Evolutionary conservation across 2,888 invertebrate genomes (phyloP).

Genomic region (Nowickia ferox): DNA sequence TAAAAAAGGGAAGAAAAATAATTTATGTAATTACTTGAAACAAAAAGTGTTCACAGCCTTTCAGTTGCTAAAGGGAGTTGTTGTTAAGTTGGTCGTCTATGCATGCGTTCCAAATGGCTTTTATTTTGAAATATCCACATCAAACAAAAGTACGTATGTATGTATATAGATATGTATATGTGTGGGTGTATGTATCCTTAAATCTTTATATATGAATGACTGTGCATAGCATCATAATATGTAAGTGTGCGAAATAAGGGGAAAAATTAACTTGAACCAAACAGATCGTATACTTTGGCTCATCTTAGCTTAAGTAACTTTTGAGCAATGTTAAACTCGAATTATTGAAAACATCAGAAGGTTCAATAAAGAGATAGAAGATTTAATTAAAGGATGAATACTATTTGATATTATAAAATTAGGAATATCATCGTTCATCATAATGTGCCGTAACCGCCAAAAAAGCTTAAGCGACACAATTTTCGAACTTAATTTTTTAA

Average conservation of each 20-base stretch:
- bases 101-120: neutral
- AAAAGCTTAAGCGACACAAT: too few relatives aligned
- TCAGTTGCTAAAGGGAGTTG: neutral
- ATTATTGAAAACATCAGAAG: too few relatives aligned
- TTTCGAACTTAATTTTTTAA: too few relatives aligned
- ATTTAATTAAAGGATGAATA: too few relatives aligned
- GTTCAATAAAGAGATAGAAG: too few relatives aligned
- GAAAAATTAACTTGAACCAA: neutral
- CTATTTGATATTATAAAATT: too few relatives aligned
- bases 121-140: constrained; percentile 1
- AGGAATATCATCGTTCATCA: too few relatives aligned
- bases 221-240: neutral
- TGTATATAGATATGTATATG: neutral
- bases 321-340: too few relatives aligned
- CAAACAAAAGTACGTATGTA: neutral
- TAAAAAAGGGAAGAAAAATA: constrained; percentile 39
- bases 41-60: constrained; percentile 39
- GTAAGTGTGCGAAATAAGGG: neutral
- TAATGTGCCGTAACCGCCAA: too few relatives aligned
- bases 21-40: constrained; percentile 53
- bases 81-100: neutral
- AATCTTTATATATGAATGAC: neutral
- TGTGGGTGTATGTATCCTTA: neutral
- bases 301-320: too few relatives aligned
- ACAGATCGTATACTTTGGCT: too few relatives aligned